Evolutionary conservation across 2,888 invertebrate genomes (phyloP).

Genomic region (Girardia tigrina): DNA sequence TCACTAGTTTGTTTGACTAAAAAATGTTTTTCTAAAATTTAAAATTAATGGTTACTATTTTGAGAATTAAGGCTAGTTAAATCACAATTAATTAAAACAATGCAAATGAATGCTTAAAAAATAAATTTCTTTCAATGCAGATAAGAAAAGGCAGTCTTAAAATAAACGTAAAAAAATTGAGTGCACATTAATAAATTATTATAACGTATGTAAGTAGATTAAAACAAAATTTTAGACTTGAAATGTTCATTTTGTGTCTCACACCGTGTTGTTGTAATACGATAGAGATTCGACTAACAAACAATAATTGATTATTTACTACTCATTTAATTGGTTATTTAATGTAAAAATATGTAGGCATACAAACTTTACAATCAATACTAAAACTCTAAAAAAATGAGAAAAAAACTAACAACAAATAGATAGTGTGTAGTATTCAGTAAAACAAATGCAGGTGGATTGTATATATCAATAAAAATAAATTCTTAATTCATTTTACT

Average conservation of each 20-base stretch:
- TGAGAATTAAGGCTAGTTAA: not conserved
- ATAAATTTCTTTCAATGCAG: not conserved
- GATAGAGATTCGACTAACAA: not conserved
- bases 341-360: not conserved
- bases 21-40: not conserved
- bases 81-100: not conserved
- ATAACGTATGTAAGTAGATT: too few relatives aligned
- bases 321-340: not conserved
- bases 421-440: not conserved
- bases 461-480: not conserved
- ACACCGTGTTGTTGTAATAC: not conserved
- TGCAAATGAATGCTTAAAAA: not conserved
- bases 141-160: too few relatives aligned
- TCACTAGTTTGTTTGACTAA: too few relatives aligned
- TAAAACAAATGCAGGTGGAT: not conserved
- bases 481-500: not conserved
- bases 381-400: not conserved
- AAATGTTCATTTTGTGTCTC: too few relatives aligned
- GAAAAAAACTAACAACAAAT: not conserved
- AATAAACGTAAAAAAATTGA: too few relatives aligned
- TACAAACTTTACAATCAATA: not conserved
- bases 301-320: not conserved
- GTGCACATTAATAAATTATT: too few relatives aligned
- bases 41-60: not conserved
- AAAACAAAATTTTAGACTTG: too few relatives aligned